Evolutionary conservation across 1,140 invertebrate species (phyloP).

Genomic region (Eufriesea mexicana): DNA sequence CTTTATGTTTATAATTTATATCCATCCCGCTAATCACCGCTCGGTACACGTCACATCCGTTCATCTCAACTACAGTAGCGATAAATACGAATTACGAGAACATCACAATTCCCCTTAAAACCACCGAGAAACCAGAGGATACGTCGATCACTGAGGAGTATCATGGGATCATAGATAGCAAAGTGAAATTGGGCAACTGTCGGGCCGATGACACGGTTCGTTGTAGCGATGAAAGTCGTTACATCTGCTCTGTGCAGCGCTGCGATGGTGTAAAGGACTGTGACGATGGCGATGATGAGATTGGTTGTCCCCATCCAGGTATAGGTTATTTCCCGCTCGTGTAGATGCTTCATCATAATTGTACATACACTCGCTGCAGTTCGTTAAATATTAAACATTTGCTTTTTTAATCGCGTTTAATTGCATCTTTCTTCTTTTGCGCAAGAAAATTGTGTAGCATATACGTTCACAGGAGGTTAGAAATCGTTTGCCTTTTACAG

Average conservation of each 20-base stretch:
- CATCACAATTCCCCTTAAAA: no score
- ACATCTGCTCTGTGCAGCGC: slow-evolving; percentile 77
- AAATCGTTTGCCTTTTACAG: slow-evolving; percentile 64
- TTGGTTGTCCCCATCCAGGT: slow-evolving; percentile 69
- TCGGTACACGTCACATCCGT: neutral
- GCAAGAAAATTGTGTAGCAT: no score
- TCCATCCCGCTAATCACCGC: neutral
- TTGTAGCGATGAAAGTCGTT: slow-evolving; percentile 77
- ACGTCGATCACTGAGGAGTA: no score
- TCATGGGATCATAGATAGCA: no score
- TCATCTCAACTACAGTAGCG: neutral
- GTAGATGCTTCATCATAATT: neutral
- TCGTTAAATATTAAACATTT: no score
- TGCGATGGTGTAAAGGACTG: slow-evolving; percentile 83
- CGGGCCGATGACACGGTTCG: slow-evolving; percentile 80
- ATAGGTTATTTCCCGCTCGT: slow-evolving; percentile 13
- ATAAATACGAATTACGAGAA: neutral
- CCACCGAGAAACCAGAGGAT: no score
- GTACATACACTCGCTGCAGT: neutral
- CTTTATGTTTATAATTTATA: neutral
- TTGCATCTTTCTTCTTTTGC: no score
- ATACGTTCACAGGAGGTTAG: no score
- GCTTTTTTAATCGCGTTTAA: neutral
- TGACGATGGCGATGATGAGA: slow-evolving; percentile 82
- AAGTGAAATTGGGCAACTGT: slow-evolving; percentile 69